Percentiles rank a stretch among this genome's conserved stretches.
phyloP scores from a whole-genome alignment of 2,888 invertebrate species.

The Luperina testacea region DNA sequence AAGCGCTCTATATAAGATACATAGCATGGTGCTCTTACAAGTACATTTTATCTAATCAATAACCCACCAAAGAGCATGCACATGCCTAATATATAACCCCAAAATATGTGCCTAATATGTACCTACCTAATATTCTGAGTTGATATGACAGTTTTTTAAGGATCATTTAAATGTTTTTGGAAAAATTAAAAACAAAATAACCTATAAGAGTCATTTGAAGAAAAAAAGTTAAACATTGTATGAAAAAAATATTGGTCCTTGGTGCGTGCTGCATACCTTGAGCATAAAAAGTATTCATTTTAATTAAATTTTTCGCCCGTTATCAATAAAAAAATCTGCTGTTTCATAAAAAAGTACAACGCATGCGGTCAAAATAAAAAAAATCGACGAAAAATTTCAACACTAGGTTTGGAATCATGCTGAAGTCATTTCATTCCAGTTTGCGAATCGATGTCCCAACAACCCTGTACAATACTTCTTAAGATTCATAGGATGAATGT shows the following conservation, averaged over 20 bases:
- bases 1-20: not conserved
- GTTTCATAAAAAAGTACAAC: too few relatives aligned
- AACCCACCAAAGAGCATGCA: not conserved
- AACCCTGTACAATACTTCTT: not conserved
- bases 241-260: not conserved
- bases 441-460: too few relatives aligned
- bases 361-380: too few relatives aligned
- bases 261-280: not conserved
- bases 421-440: too few relatives aligned
- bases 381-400: too few relatives aligned
- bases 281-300: too few relatives aligned
- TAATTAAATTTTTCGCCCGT: too few relatives aligned
- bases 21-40: not conserved
- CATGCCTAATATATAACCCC: too few relatives aligned
- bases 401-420: too few relatives aligned
- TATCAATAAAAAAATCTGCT: too few relatives aligned
- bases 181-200: not conserved
- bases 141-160: not conserved
- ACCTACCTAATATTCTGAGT: not conserved
- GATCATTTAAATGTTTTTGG: not conserved
- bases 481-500: not conserved
- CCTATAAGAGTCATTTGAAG: not conserved
- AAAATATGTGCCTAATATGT: too few relatives aligned
- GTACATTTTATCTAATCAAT: slow-evolving; percentile 15
- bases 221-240: not conserved